Evolutionary conservation across 2,888 invertebrate genomes (phyloP), one percentile per base, ranked within the genome.

Genomic region (Phalangium opilio): DNA sequence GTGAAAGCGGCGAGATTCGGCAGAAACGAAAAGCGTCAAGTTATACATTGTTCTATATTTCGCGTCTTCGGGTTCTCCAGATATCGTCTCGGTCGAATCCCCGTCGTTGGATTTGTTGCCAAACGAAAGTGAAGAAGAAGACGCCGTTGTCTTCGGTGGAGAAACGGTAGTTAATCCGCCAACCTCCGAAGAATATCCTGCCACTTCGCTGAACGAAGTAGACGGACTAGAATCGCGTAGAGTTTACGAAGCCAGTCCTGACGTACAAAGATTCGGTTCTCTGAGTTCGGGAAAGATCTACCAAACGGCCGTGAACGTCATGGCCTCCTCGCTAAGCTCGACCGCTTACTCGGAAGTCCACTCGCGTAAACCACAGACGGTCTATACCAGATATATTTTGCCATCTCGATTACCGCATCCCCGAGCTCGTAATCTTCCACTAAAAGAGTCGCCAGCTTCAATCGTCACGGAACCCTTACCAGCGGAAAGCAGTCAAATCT

Each of bases 211-310:
- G 3, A 19, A 14, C 7, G 20, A 19, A 12, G 20, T 20, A 19
- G 20, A 41, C 20, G 21, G 18, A 41, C 19, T 14, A 41, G 14
- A 41, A 20, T 41, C 43, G 11, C 39, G 40, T 12, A 48, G 15
- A 20, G 27, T 41, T 17, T 50, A 40, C 14, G 47, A 32, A 40
- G 33, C 43, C 3, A 44, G 48, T n/a, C 44, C 42, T 1, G 48
- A 47, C 41, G 48, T 44, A 5, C 49, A 50, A 43, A 19, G 14
- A 10, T 55, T 51, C 21, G 51, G 50, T 17, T 55, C 55, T 36
- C 36, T 55, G 14, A 49, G 39, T 17, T 55, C 55, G 11, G 55
- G 55, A 40, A 50, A 53, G n/a, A 52, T 55, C 14, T 55, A 55
- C 41, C 55, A 55, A 38, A 55, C 55, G 14, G 53, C 53, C n/a